Base-by-base conservation (phyloP, 2,113 vertebrate genomes). In the Nansenia antarctica region DNA sequence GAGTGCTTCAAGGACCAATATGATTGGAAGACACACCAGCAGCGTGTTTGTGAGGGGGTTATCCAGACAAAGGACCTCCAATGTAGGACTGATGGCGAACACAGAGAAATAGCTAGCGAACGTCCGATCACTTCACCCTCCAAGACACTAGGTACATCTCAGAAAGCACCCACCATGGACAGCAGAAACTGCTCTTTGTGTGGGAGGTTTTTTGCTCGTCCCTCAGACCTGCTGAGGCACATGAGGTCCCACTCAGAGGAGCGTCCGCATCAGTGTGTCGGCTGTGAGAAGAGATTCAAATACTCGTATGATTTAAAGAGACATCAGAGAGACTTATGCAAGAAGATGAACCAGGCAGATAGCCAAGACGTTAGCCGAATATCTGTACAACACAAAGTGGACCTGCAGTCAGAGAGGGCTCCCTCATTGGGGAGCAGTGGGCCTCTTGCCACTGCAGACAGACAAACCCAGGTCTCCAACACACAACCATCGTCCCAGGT, bases 171-270 rank as follows among this genome's bases (percentile, higher is more conserved):
- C n/a, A n/a, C n/a, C n/a, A n/a, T n/a, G n/a, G n/a, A n/a, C n/a
- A n/a, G n/a, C n/a, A n/a, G n/a, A n/a, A n/a, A n/a, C n/a, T 90
- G 89, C 52, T 1, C 3, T 1, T 76, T 90, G 14, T 90, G 89
- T 0, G 89, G 87, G 26, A 89, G 89, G 57, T 90, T 78, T 39
- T 89, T 90, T 20, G 86, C 84, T 24, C 82, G 87, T 1, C 59
- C 39, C 0, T 78, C 86, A 0, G 87, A 89, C 70, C 86, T 89
- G 89, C 84, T 88, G n/a, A 77, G 89, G 2, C 89, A 90, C 83
- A 85, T 90, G 83, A 84, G 82, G 60, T 90, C 89, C 7, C 89
- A 90, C 63, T 90, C 89, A 0, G 86, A 90, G 62, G 89, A 88
- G 27, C 83, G 89, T 0, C 89, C 89, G 0, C 86, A 84, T 18